Conservation (phyloP, 2,888 invertebrate species). For the Cosmia pyralina region DNA sequence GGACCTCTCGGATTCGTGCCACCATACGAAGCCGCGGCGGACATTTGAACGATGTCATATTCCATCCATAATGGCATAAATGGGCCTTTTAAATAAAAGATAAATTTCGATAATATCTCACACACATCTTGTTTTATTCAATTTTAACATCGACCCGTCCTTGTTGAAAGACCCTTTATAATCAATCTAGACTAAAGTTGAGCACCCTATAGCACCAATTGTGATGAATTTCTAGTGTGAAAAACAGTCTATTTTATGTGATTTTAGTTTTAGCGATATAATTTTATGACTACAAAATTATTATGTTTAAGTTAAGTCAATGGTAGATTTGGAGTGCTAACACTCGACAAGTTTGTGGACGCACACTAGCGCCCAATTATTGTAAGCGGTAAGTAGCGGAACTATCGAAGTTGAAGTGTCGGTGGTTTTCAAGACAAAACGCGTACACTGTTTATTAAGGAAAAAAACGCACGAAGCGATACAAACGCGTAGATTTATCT, state of each 20-base stretch:
- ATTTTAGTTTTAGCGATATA: conserved; percentile 39
- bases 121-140: no score
- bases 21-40: no score
- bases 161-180: no score
- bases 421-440: no score
- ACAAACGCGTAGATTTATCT: conserved; percentile 9
- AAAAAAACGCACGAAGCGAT: not conserved
- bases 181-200: conserved; percentile 64
- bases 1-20: no score
- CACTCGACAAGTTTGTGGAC: not conserved
- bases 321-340: not conserved
- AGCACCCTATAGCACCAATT: conserved; percentile 85
- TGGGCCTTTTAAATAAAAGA: no score
- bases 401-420: no score
- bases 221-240: conserved; percentile 44
- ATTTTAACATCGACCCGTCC: no score
- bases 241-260: conserved; percentile 48
- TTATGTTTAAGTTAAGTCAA: not conserved
- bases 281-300: conserved; percentile 6
- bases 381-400: conserved; percentile 14
- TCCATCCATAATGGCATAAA: no score
- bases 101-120: no score
- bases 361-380: conserved; percentile 2
- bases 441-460: no score
- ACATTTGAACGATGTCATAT: no score